Base-by-base conservation (phyloP, 35 echinoderm and acorn worm genomes). In the Eucidaris tribuloides region DNA sequence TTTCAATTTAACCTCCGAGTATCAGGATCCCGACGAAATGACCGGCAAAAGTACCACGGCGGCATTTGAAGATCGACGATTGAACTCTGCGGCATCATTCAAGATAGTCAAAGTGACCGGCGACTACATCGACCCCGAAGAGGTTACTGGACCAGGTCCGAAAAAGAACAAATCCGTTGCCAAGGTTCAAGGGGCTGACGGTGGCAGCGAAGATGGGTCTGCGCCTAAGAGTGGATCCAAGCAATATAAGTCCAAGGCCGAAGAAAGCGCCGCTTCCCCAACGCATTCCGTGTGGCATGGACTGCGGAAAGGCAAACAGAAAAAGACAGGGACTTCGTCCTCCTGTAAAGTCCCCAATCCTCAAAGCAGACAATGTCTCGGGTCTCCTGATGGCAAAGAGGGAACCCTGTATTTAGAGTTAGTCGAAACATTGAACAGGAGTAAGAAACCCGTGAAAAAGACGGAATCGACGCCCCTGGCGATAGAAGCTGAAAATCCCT, bases 221-320 rank as follows among this genome's bases (percentile, higher is more conserved):
- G 35, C 68, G 0, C 35, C 38, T 1, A 22, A 38, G 1, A 40
- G 7, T 3, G n/a, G 22, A 9, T 19, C 36, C 37, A 74, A 74
- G 44, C 68, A 74, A 33, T 74, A 42, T 44, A 74, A 74, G 41
- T 40, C 38, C 24, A 74, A 32, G 68, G 13, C 35, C 44, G 68
- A 74, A 7, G 68, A 74, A 38, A 74, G 13, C 41, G 7, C 68
- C 29, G 44, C 68, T 14, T 43, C 68, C 9, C 48, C 48, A 52
- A 52, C 48, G 24, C 44, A 33, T 42, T 44, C 68, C 14, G 44
- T 74, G 68, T 74, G 68, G 68, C 68, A 44, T 9, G 68, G 68
- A 6, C 29, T 35, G 38, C 34, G 38, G 34, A 74, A 74, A 74
- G 68, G 68, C 15, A 74, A 74, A 41, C 68, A 74, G 41, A 74